phyloP scores from a whole-genome alignment of 2,113 vertebrate species.

The Solea senegalensis region DNA sequence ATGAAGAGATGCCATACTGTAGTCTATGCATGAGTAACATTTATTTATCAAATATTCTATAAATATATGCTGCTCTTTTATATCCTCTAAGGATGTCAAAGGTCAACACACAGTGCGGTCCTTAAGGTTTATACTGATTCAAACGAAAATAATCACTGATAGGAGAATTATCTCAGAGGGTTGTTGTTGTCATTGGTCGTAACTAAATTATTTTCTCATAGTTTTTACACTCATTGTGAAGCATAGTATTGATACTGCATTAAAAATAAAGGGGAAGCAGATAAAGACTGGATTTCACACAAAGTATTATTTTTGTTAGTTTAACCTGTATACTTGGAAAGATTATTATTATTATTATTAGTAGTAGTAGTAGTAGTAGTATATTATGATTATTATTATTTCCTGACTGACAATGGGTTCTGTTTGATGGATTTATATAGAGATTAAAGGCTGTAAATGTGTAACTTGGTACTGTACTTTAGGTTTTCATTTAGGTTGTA shows the following conservation, averaged over 20 bases:
- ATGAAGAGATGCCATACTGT: slow-evolving; percentile 50
- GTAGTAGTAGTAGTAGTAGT: background rate
- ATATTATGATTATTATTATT: slow-evolving; percentile 24
- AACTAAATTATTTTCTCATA: slow-evolving; percentile 21
- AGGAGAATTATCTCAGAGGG: slow-evolving; percentile 24
- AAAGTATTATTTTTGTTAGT: slow-evolving; percentile 58
- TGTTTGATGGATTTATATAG: slow-evolving; percentile 58
- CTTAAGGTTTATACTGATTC: slow-evolving; percentile 31
- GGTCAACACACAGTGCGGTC: slow-evolving; percentile 30
- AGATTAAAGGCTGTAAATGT: slow-evolving; percentile 52
- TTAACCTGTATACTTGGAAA: slow-evolving; percentile 34
- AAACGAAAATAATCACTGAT: slow-evolving; percentile 6
- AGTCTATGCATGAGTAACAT: slow-evolving; percentile 76
- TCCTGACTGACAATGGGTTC: slow-evolving; percentile 41
- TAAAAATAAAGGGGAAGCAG: slow-evolving; percentile 14
- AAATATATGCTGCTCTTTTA: slow-evolving; percentile 70
- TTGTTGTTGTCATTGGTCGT: slow-evolving; percentile 6
- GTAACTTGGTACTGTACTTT: slow-evolving; percentile 52
- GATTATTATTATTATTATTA: slow-evolving; percentile 5
- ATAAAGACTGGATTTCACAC: slow-evolving; percentile 32
- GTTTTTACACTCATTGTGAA: slow-evolving; percentile 22
- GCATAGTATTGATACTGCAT: slow-evolving; percentile 40
- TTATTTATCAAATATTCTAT: slow-evolving; percentile 61
- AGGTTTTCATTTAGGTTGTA: slow-evolving; percentile 61
- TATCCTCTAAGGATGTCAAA: slow-evolving; percentile 29